These are phyloP conservation scores for Pterobdella sp. DNA, from an alignment of 2,888 invertebrate genomes.

Conservation along the genomic window DNA sequence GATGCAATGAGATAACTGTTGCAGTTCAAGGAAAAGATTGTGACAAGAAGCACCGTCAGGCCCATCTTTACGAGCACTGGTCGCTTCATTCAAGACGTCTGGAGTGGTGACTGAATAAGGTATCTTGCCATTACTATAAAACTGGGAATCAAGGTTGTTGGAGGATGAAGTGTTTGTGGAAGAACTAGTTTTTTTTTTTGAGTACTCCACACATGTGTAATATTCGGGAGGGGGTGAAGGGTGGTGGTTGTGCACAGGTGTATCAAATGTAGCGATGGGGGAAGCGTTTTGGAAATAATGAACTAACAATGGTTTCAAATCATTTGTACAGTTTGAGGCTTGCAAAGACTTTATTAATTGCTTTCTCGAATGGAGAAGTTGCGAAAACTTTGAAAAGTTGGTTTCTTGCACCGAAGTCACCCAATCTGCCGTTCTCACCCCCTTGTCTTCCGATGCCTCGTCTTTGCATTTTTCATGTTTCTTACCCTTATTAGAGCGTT, in stretches of 20 bases:
- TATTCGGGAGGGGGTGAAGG: slow-evolving; percentile 33
- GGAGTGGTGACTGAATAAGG: slow-evolving; percentile 6
- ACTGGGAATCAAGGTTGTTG: background rate
- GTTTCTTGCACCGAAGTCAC: slow-evolving; percentile 43
- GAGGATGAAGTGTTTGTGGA: background rate
- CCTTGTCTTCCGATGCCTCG: slow-evolving; percentile 21
- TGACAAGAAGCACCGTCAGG: slow-evolving; percentile 26
- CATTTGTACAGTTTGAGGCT: slow-evolving; percentile 17
- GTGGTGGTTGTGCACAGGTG: slow-evolving; percentile 7
- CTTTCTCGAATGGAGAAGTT: slow-evolving; percentile 31
- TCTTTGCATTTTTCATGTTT: slow-evolving; percentile 1
- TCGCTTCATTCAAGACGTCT: background rate
- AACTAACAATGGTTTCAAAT: slow-evolving; percentile 22
- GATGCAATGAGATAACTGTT: background rate
- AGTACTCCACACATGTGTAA: slow-evolving; percentile 27
- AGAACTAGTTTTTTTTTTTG: background rate
- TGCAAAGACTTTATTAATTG: slow-evolving; percentile 29
- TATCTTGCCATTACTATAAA: background rate
- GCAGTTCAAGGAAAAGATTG: slow-evolving; percentile 1
- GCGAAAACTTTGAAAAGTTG: slow-evolving; percentile 27
- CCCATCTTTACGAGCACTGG: slow-evolving; percentile 14
- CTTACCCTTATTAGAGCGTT: slow-evolving; percentile 11
- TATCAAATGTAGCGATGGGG: slow-evolving; percentile 28
- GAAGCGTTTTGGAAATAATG: slow-evolving; percentile 27
- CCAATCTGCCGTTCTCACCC: slow-evolving; percentile 48